Conservation (phyloP, 2,113 vertebrate species). For the Tragelaphus strepsiceros region DNA sequence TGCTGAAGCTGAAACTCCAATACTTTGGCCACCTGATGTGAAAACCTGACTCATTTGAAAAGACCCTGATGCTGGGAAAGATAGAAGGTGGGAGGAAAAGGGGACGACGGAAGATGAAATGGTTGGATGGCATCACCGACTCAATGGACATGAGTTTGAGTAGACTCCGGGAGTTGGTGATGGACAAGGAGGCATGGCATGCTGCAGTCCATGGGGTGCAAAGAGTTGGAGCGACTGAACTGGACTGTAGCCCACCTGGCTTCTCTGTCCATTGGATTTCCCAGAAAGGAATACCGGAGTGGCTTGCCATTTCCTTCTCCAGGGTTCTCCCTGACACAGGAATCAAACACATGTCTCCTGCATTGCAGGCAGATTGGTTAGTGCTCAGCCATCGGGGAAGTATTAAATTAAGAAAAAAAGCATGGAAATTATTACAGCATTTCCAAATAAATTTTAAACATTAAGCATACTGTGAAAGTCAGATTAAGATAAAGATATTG, state of each 20-base stretch:
- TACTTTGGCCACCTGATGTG: background rate
- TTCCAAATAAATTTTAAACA: background rate
- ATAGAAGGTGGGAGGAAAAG: background rate
- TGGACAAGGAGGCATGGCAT: background rate
- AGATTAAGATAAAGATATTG: background rate
- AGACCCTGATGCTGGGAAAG: background rate
- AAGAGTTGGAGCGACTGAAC: background rate
- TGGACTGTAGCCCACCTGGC: background rate
- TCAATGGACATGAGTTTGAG: background rate
- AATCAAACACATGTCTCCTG: background rate
- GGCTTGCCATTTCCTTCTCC: background rate
- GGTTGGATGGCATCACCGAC: background rate
- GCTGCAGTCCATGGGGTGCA: background rate
- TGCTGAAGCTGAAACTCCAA: background rate
- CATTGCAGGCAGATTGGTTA: background rate
- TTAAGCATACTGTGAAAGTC: background rate
- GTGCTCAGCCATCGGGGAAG: background rate
- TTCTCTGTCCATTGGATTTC: background rate
- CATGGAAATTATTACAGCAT: background rate
- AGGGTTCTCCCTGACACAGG: background rate
- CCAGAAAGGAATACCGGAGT: background rate
- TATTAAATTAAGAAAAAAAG: background rate
- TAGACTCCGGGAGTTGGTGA: background rate
- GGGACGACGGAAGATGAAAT: background rate
- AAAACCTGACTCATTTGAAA: background rate